Percentiles rank a stretch among this genome's conserved stretches.
Evolutionary conservation across 2,888 invertebrate species (phyloP).

Genomic region (Globia sparganii): DNA sequence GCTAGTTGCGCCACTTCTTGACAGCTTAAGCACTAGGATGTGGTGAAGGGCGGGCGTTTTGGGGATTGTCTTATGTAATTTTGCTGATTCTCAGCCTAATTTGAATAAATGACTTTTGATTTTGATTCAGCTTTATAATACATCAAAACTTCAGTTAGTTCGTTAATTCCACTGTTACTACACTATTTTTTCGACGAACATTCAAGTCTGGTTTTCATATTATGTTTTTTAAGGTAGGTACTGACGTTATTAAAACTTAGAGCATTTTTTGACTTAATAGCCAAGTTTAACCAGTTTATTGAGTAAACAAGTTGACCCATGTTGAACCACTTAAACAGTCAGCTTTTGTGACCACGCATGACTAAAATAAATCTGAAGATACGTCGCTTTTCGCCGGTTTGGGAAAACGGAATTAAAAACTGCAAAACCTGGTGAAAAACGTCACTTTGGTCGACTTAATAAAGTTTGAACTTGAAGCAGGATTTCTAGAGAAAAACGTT

Average conservation of each 20-base stretch:
- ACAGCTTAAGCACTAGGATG: too few species aligned
- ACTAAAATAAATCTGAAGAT: constrained; percentile 42
- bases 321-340: constrained; percentile 33
- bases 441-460: background rate
- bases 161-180: background rate
- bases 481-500: background rate
- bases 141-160: background rate
- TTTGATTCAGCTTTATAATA: background rate
- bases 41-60: too few species aligned
- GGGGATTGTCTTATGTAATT: too few species aligned
- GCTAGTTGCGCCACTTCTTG: too few species aligned
- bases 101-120: too few species aligned
- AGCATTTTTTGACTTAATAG: constrained; percentile 29
- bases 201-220: background rate
- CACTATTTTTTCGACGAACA: background rate
- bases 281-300: constrained; percentile 40
- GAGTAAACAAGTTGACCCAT: constrained; percentile 42
- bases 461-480: background rate
- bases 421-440: background rate
- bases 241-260: constrained; percentile 6
- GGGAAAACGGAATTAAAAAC: constrained; percentile 12
- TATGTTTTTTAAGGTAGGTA: background rate
- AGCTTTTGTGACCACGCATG: constrained; percentile 38
- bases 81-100: too few species aligned
- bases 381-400: constrained; percentile 12